A percentile compares a stretch with the other conserved stretches of the same genome.
These are phyloP conservation scores for Leptopilina myrica DNA, from an alignment of 2,888 invertebrate genomes.

Conservation along the genomic window DNA sequence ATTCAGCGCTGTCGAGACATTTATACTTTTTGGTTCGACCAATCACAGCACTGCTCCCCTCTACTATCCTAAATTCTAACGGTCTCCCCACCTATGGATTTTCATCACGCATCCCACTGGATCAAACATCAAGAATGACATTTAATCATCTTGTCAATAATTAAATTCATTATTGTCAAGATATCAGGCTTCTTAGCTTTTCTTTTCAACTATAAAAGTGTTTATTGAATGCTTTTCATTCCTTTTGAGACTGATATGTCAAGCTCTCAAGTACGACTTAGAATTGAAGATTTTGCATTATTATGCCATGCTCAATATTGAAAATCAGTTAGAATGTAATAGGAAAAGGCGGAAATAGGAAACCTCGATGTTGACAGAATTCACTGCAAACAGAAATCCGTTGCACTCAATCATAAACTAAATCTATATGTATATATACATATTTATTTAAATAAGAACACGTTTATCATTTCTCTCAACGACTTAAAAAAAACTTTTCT, in stretches of 20 bases:
- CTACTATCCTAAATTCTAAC: no score
- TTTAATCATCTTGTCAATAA: neutral
- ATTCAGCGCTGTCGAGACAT: no score
- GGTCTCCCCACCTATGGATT: no score
- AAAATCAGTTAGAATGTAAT: conserved; percentile 28
- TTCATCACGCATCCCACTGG: neutral
- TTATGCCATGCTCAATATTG: conserved; percentile 2
- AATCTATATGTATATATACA: no score
- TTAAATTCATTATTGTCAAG: neutral
- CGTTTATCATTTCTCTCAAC: conserved; percentile 20
- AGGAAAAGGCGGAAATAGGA: conserved; percentile 38
- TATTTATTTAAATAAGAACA: neutral
- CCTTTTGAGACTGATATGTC: conserved; percentile 13
- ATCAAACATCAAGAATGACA: neutral
- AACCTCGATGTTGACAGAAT: conserved; percentile 37
- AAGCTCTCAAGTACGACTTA: neutral
- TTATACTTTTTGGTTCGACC: no score
- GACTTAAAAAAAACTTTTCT: conserved; percentile 9
- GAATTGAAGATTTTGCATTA: neutral
- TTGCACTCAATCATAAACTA: neutral
- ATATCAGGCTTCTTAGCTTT: neutral
- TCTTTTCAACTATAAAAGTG: neutral
- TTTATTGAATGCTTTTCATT: neutral
- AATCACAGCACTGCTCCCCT: no score
- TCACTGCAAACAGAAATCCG: conserved; percentile 25